A percentile compares a stretch with the other conserved stretches of the same genome.
phyloP scores from a whole-genome alignment of 2,888 invertebrate species.

The Sesamia inferens region DNA sequence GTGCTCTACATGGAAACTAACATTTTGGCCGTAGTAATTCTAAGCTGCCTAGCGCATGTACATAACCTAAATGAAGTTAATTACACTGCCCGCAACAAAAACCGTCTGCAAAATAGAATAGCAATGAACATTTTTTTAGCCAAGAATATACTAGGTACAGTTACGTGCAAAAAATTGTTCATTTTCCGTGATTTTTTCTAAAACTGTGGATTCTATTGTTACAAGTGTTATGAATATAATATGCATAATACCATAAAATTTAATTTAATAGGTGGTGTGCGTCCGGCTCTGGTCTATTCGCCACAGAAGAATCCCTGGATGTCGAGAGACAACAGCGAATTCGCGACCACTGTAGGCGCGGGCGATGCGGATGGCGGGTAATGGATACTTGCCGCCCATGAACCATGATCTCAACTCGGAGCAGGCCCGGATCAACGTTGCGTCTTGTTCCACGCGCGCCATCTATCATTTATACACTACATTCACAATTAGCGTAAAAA shows the following conservation, averaged over 20 bases:
- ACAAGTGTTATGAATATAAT: background rate
- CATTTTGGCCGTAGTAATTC: constrained; percentile 43
- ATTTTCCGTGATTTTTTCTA: background rate
- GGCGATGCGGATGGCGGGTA: no score
- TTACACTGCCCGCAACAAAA: constrained; percentile 51
- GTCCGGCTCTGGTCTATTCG: no score
- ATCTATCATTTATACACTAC: no score
- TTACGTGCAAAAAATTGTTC: constrained; percentile 7
- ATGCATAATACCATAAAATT: background rate
- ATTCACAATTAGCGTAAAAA: no score
- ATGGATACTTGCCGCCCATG: no score
- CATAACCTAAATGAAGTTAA: constrained; percentile 49
- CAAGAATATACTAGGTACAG: constrained; percentile 29
- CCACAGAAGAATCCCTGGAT: no score
- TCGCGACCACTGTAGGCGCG: no score
- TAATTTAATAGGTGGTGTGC: background rate
- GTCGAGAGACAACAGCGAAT: no score
- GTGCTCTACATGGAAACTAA: constrained; percentile 38
- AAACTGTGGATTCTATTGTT: background rate
- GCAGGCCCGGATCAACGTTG: no score
- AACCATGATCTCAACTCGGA: no score
- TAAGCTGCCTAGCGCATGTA: constrained; percentile 53
- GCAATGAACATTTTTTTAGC: constrained; percentile 35
- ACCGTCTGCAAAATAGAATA: constrained; percentile 31
- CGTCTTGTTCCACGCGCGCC: no score